Evolutionary conservation across 2,797 vertebrate species (phyloP).

Genomic region (Gambelia wislizenii): DNA sequence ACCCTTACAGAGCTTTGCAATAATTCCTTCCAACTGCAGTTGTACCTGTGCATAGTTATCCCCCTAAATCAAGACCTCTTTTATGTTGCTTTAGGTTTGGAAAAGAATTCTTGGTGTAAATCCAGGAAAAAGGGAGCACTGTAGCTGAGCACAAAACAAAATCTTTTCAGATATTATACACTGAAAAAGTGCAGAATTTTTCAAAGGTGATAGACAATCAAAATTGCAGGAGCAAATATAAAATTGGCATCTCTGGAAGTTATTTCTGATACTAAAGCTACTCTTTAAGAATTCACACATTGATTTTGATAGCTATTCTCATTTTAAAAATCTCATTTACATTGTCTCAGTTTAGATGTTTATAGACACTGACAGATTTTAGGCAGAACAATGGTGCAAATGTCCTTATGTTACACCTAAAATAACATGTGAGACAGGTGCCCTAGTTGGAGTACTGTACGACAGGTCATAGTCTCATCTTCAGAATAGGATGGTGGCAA

Average conservation of each 20-base stretch:
- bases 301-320: constrained; percentile 27
- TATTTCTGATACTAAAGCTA: constrained; percentile 32
- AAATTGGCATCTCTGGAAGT: neutral
- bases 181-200: neutral
- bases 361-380: neutral
- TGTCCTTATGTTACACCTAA: neutral
- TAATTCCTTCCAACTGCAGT: neutral
- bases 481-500: neutral
- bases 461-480: neutral
- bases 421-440: neutral
- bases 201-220: neutral
- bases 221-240: neutral
- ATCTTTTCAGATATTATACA: neutral
- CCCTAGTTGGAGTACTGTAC: neutral
- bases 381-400: neutral
- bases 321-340: constrained; percentile 28
- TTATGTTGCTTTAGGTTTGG: neutral
- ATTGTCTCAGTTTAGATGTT: neutral
- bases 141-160: neutral
- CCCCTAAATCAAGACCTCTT: neutral
- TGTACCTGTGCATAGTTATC: neutral
- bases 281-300: constrained; percentile 40
- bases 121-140: neutral
- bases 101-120: neutral
- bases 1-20: neutral